Evolutionary conservation across 2,797 vertebrate species (phyloP).

Genomic region (Ambastaia sidthimunki): DNA sequence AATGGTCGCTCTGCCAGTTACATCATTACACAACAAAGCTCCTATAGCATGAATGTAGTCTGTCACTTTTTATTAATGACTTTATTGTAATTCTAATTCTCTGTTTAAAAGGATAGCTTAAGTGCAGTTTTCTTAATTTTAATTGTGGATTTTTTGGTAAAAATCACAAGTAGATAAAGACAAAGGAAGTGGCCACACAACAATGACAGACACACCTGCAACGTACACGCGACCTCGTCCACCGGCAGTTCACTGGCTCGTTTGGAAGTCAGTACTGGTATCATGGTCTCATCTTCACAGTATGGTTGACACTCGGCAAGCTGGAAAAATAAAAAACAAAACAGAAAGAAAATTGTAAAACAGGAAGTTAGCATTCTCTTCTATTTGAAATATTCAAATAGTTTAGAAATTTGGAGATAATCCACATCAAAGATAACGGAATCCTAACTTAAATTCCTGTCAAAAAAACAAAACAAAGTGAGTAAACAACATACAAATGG

Average conservation of each 20-base stretch:
- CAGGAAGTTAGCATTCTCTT: background rate
- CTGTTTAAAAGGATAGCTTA: no score
- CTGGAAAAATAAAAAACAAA: constrained; percentile 59
- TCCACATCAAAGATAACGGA: background rate
- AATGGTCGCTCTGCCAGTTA: no score
- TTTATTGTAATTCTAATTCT: no score
- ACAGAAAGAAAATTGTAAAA: background rate
- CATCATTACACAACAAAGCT: no score
- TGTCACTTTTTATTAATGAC: no score
- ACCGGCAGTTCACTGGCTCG: constrained; percentile 94
- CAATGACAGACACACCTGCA: constrained; percentile 78
- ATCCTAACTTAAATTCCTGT: constrained; percentile 19
- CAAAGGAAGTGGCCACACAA: background rate
- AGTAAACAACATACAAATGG: background rate
- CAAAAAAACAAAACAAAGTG: background rate
- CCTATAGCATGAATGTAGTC: no score
- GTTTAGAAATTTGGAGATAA: background rate
- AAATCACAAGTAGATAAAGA: background rate
- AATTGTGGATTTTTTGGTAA: background rate
- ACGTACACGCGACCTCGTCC: constrained; percentile 87
- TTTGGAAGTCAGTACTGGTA: constrained; percentile 93
- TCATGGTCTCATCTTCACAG: constrained; percentile 97
- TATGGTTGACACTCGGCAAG: constrained; percentile 79
- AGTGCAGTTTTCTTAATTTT: no score
- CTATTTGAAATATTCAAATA: background rate